Percentiles rank a stretch among this genome's conserved stretches.
These are phyloP conservation scores for Lophotis ruficrista DNA, from an alignment of 2,113 vertebrate species.

Conservation along the genomic window DNA sequence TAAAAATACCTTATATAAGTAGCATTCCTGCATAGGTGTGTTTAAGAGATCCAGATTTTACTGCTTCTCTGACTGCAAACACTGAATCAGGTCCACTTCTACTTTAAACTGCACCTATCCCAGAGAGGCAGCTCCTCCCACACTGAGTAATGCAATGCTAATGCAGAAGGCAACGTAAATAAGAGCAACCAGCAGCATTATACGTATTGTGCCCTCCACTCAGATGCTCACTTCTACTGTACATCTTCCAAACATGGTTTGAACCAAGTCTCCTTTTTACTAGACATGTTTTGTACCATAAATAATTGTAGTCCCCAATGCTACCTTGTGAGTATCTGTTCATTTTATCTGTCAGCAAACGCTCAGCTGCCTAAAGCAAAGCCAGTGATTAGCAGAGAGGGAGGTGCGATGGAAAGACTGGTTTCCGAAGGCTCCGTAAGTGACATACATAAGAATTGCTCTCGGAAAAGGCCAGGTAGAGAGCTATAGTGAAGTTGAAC, in stretches of 20 bases:
- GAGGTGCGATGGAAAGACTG: not conserved
- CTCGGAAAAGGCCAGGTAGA: not conserved
- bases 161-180: not conserved
- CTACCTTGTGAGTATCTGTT: not conserved
- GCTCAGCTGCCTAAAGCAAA: not conserved
- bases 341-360: not conserved
- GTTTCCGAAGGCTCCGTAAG: not conserved
- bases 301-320: not conserved
- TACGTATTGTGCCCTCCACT: not conserved
- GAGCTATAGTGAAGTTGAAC: not conserved
- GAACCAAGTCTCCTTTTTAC: not conserved
- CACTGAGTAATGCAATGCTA: not conserved
- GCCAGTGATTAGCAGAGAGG: fast-evolving
- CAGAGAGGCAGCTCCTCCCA: not conserved
- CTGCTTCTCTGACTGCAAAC: not conserved
- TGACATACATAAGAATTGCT: not conserved
- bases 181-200: not conserved
- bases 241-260: not conserved
- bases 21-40: not conserved
- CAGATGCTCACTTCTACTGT: not conserved
- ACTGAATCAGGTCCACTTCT: not conserved
- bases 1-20: not conserved
- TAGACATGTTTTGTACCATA: not conserved
- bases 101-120: not conserved
- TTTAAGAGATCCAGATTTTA: not conserved